Conservation (phyloP, 2,888 invertebrate species). For the Hirtodrosophila alboralis region DNA sequence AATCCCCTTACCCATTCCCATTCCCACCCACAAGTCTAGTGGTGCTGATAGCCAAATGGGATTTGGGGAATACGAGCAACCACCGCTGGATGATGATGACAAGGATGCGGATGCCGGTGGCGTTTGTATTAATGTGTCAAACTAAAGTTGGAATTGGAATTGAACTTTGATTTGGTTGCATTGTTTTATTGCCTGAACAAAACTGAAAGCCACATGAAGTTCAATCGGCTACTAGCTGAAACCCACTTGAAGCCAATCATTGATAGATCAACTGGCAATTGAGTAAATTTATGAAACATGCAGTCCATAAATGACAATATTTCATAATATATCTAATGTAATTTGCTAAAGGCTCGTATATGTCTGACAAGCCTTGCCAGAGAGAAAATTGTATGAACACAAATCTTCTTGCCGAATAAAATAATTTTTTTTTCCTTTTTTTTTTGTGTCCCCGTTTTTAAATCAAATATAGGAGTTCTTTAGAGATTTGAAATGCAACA, state of each 20-base stretch:
- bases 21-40: constrained; percentile 9
- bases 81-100: constrained; percentile 6
- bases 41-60: constrained; percentile 74
- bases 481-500: too few relatives aligned
- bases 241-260: background rate
- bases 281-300: constrained; percentile 1
- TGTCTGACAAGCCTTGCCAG: too few relatives aligned
- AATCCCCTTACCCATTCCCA: background rate
- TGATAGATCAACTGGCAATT: constrained; percentile 5
- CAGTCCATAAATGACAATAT: constrained; percentile 20
- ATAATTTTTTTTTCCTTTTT: constrained; percentile 22
- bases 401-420: too few relatives aligned
- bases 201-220: constrained; percentile 4
- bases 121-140: constrained; percentile 63
- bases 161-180: constrained; percentile 56
- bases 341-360: too few relatives aligned
- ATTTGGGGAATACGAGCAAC: constrained; percentile 62
- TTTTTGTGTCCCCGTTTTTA: too few relatives aligned
- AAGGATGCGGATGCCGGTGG: constrained; percentile 5
- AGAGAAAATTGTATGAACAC: too few relatives aligned
- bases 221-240: too few relatives aligned
- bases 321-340: constrained; percentile 25
- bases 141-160: constrained; percentile 38
- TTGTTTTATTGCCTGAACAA: constrained; percentile 23
- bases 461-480: too few relatives aligned